Evolutionary conservation across 2,797 vertebrate species (phyloP), one percentile per base, ranked within the genome.

Genomic region (Falco naumanni): DNA sequence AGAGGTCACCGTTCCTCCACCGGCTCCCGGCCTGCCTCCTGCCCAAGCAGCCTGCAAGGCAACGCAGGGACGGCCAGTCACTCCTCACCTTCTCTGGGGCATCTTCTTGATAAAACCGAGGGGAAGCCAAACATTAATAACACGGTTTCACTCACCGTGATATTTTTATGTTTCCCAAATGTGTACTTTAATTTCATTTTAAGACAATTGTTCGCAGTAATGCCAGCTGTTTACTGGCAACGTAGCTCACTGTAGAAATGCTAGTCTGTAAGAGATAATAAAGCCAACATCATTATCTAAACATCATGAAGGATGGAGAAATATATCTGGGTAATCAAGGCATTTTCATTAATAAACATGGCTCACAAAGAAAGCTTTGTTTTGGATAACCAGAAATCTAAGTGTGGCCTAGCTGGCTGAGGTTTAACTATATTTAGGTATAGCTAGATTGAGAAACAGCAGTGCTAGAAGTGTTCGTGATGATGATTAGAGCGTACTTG

Each of bases 1-100:
- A 98, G 98, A 98, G 98, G 98, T 97, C 98, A 97, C 98, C 97
- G 63, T 97, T 98, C 96, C 97, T 95, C 97, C 92, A 97, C 48
- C 74, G 97, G 96, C 69, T 29, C 37, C 68, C 7, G 2, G 76
- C 69, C 50, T 39, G 47, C 15, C 81, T 65, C 29, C 89, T 75
- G 89, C 79, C 87, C 75, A 48, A 76, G 51, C 26, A 33, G 79
- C 74, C 6, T 50, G 41, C 47, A 39, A 33, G 39, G 68, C 81
- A 28, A 25, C 69, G 19, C 65, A 89, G 33, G 37, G 57, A 54
- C 72, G 95, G 87, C 77, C 92, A 95, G 84, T 71, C 84, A 82
- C 74, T 90, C 51, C 53, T 90, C 47, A 4, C 10, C 15, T 76
- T 96, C 90, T 90, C 93, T 57, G 41, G 90, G 80, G 93, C 47